Base-by-base conservation (phyloP, 1,140 invertebrate genomes). In the Drosophila carrolli region DNA sequence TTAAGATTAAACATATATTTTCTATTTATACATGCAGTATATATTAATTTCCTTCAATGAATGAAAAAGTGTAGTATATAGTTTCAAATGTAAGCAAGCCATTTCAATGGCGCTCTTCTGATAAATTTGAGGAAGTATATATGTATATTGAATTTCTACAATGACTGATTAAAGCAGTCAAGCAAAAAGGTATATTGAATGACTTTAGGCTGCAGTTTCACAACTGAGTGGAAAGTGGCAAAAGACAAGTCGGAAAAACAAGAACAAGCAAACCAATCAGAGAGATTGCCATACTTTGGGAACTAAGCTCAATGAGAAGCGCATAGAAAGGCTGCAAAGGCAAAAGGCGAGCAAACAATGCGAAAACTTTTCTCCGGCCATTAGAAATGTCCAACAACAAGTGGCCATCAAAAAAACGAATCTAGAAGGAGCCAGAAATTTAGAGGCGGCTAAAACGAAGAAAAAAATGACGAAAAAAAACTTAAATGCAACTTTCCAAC, bases 321-420 rank as follows among this genome's bases (percentile, higher is more conserved):
- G 43, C 56, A 65, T 14, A 38, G 41, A 65, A 19, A 44, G 43
- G 32, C 56, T 11, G 10, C 7, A 19, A 19, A 47, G 29, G 35
- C 23, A 14, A 40, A 35, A 37, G 27, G 23, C 46, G 46, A 40
- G 59, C 66, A 70, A 67, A 70, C 50, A 70, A 56, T 55, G 41
- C n/a, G 16, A 27, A 37, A 58, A 58, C 43, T 71, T 71, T 44
- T 51, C 27, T 14, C 27, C 27, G 8, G 32, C 62, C 41, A 70
- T 70, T 70, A 40, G 41, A 70, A 70, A 56, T 70, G 65, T 70
- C 65, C 67, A 72, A 72, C 68, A 71, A 72, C 66, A 72, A 72
- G 68, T 72, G 68, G 68, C 53, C 40, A 56, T 70, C 35, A 27
- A 9, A 47, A 23, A 27, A 32, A 32, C 40, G 6, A n/a, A 16